Conservation (phyloP, 2,797 vertebrate genomes). For the Lateolabrax maculatus region DNA sequence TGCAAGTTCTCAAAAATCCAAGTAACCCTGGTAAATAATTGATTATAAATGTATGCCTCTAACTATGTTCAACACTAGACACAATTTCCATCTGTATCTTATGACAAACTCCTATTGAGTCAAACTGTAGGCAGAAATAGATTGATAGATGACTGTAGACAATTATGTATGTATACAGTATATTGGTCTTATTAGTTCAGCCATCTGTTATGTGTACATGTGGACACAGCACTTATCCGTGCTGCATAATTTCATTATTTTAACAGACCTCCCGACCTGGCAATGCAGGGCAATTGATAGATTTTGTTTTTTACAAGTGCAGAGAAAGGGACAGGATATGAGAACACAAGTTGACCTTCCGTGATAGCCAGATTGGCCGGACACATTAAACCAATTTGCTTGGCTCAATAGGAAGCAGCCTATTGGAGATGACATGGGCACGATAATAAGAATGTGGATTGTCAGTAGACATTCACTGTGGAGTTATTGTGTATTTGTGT, state of each 20-base stretch:
- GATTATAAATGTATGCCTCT: conserved; percentile 34
- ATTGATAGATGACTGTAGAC: background rate
- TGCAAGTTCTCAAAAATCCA: conserved; percentile 60
- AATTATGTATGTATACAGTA: background rate
- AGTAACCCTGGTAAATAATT: conserved; percentile 74
- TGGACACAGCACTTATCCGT: conserved; percentile 37
- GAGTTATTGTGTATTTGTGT: conserved; percentile 37
- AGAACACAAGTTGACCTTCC: conserved; percentile 78
- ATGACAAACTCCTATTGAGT: conserved; percentile 23
- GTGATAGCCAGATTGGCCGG: conserved; percentile 69
- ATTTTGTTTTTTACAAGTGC: conserved; percentile 29
- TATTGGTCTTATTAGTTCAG: conserved; percentile 20
- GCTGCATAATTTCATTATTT: conserved; percentile 60
- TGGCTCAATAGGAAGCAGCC: conserved; percentile 68
- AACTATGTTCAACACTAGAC: conserved; percentile 35
- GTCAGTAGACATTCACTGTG: conserved; percentile 47
- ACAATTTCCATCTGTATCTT: conserved; percentile 32
- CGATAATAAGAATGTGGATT: conserved; percentile 68
- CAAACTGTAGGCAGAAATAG: conserved; percentile 1
- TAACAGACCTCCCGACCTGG: conserved; percentile 50
- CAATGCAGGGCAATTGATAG: conserved; percentile 50
- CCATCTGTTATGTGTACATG: conserved; percentile 42
- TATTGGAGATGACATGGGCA: conserved; percentile 72
- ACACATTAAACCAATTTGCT: conserved; percentile 81
- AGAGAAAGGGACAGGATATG: conserved; percentile 71